Base-by-base conservation (phyloP, 2,888 invertebrate species). In the Notocelia uddmanniana region DNA sequence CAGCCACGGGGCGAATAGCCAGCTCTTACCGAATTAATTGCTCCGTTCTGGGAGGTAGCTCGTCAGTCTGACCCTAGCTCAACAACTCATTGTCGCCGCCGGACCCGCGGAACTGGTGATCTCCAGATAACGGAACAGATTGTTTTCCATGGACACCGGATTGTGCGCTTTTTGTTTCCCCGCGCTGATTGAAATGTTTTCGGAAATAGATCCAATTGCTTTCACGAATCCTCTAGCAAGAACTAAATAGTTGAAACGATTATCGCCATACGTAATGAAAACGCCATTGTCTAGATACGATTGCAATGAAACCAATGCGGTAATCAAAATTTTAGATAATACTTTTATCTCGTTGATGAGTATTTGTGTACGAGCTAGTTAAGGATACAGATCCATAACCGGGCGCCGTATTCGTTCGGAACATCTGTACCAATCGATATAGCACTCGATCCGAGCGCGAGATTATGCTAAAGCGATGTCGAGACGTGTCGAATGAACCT, bases 401-500 rank as follows among this genome's bases (percentile, higher is more conserved):
- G 74, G 81, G 82, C 77, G 75, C 79, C 75, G 75, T 75, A 76
- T 77, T 76, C 67, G 73, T 76, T 77, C 81, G 76, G 82, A 88
- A 91, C 91, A 92, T 91, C 89, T 90, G 92, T 91, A 89, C 83
- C 79, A 83, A 87, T 87, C 88, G 87, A 88, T 90, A 90, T 83
- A 86, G 87, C 86, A 89, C 87, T 87, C 87, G 93, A 93, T 93
- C 84, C 83, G 82, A 86, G 84, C 79, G 81, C 83, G 82, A 93
- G 93, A 93, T 93, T 92, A 92, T 92, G 90, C 93, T 93, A 93
- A 93, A 92, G 85, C 91, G 92, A 88, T 92, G 93, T 92, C 83
- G 84, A 87, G 90, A 91, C 90, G 90, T 91, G 92, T 92, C 90
- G 89, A 88, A 86, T 86, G 82, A 80, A 82, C 85, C 86, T 91